Evolutionary conservation across 2,113 vertebrate species (phyloP), one percentile per base, ranked within the genome.

Genomic region (Brevimyrus niger): DNA sequence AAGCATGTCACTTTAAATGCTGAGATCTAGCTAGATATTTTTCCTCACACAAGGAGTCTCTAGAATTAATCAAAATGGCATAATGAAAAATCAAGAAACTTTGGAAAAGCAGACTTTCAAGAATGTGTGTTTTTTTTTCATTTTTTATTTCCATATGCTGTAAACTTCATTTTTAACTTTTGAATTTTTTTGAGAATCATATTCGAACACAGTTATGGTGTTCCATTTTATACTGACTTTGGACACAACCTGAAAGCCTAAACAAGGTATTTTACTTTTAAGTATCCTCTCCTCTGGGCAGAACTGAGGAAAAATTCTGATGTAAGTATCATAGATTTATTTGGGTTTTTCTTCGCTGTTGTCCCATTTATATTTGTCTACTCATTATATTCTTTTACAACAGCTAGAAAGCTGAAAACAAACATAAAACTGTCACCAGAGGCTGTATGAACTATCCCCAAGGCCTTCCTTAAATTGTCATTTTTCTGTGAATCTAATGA

Each of bases 191-290:
- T 44, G 65, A 13, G 1, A 31, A 23, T 61, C 6, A 27, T 58
- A 38, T 58, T 58, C 51, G 89, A 86, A 69, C 31, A 55, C 55
- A 89, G 83, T 69, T 86, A 69, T 38, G 83, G 47, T 90, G 87
- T 91, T 93, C 27, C 3, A 90, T 92, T 88, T 90, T 91, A 87
- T 47, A 88, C 91, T 90, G 91, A 95, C 90, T 94, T 90, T 94
- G 93, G 95, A 94, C 93, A 94, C 92, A 94, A 92, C 93, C 94
- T 94, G 94, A 94, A 93, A 92, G 87, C 90, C 91, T 91, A 93
- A 89, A 91, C 93, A 91, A 69, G 55, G n/a, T 87, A n/a, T 86
- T 89, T 47, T 88, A 87, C 88, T 58, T 80, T 87, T 87, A 53
- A 27, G 44, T 48, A 31, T 27, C 51, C 35, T 19, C 17, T 19